phyloP scores from a whole-genome alignment of 2,797 vertebrate species.

The Microctenopoma steveboyesi region DNA sequence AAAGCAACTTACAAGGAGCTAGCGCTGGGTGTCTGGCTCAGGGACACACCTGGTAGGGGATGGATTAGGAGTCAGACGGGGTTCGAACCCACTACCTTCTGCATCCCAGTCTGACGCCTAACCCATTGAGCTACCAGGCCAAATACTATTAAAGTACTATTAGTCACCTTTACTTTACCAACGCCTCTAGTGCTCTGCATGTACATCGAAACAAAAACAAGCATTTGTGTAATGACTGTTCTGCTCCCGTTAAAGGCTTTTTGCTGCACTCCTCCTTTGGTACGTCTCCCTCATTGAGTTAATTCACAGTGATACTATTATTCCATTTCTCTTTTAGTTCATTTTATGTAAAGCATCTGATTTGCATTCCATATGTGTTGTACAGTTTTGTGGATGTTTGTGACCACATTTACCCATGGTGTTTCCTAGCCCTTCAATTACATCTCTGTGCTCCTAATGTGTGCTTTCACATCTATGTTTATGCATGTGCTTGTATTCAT shows the following conservation, averaged over 20 bases:
- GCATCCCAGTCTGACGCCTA: too few species aligned
- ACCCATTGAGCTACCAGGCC: too few species aligned
- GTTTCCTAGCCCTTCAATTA: constrained; percentile 8
- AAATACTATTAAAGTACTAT: neutral
- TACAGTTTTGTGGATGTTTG: constrained; percentile 2
- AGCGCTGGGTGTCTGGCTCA: too few species aligned
- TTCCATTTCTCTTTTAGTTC: neutral
- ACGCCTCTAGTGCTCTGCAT: too few species aligned
- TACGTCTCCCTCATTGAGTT: neutral
- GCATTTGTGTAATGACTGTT: neutral
- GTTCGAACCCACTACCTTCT: too few species aligned
- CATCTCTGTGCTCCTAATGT: constrained; percentile 20
- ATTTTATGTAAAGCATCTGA: constrained; percentile 1
- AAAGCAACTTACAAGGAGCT: too few species aligned
- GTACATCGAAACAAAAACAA: constrained; percentile 1
- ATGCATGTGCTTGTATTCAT: constrained; percentile 38
- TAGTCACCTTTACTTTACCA: neutral
- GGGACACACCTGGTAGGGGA: too few species aligned
- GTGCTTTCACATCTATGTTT: constrained; percentile 23
- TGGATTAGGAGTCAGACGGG: too few species aligned
- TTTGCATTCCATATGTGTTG: neutral
- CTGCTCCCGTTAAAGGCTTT: neutral
- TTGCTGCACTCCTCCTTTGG: neutral
- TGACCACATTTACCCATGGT: constrained; percentile 12
- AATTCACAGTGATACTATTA: neutral